Evolutionary conservation across 2,797 vertebrate species (phyloP), one percentile per base, ranked within the genome.

Genomic region (Toxotes lorentzi): DNA sequence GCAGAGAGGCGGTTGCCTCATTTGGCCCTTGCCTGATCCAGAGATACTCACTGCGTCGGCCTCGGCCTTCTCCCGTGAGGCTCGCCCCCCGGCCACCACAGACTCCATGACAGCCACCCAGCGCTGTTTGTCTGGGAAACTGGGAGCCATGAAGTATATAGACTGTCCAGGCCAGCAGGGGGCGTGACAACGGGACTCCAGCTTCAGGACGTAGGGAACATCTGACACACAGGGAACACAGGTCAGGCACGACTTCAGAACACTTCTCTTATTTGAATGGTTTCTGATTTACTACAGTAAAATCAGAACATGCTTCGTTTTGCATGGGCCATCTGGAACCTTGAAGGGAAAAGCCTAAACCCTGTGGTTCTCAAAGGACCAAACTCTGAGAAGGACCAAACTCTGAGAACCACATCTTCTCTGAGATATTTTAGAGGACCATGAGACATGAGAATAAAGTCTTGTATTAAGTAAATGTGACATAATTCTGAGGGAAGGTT

Each of bases 81-180:
- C 96, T 88, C 97, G 96, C 47, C 97, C 97, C 79, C 96, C 96
- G 54, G 96, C 96, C 79, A 99, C 97, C 77, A 98, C 95, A 4
- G 98, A 97, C 89, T 99, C 98, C 94, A 99, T 94, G 88, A 97
- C 96, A 35, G 95, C 96, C 94, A 99, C 98, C 98, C 98, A 99
- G 89, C 98, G 98, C 94, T 99, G 98, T 83, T 99, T 99, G 93
- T 99, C 98, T 0, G 97, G 97, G 91, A 99, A 99, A 90, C 96
- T 97, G 90, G 97, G 97, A 71, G 97, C 96, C 93, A 99, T 95
- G 92, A 99, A 96, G 94, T 98, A 99, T 82, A 99, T 92, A 14
- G 96, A 95, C 93, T 98, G 97, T 71, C 97, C 97, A 4, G 98
- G 97, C 98, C 98, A 99, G 93, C 97, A 98, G 72, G 98, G 96